Percentiles rank a stretch among this genome's conserved stretches.
phyloP scores from a whole-genome alignment of 2,797 vertebrate genomes.

The Mormyrops attenuatus region DNA sequence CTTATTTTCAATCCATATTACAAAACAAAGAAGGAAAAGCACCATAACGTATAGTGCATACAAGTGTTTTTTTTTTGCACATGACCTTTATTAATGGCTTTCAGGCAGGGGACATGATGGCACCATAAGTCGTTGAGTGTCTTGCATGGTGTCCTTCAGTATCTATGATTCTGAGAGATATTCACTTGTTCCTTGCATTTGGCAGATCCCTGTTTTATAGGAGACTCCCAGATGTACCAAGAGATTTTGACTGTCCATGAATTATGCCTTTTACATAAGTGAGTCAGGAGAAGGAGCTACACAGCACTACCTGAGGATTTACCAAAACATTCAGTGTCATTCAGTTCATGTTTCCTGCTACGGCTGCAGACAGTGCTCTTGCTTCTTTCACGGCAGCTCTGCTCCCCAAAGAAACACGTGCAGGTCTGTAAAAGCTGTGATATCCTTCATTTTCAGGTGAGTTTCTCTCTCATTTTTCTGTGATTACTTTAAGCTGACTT shows the following conservation, averaged over 20 bases:
- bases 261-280: neutral
- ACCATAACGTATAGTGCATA: neutral
- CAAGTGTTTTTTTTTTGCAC: neutral
- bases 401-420: neutral
- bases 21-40: neutral
- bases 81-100: neutral
- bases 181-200: neutral
- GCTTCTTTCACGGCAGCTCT: neutral
- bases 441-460: neutral
- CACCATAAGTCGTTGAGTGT: neutral
- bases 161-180: neutral
- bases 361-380: neutral
- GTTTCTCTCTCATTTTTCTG: constrained; percentile 18
- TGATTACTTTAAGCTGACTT: constrained; percentile 27
- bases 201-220: neutral
- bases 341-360: neutral
- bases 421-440: neutral
- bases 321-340: neutral
- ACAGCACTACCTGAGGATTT: neutral
- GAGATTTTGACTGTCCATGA: neutral
- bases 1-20: neutral
- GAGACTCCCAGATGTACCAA: neutral
- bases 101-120: neutral
- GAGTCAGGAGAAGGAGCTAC: neutral
- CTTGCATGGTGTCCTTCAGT: neutral